These are phyloP conservation scores for Leptinotarsa lineolata DNA, from an alignment of 1,140 invertebrate genomes.

Conservation along the genomic window DNA sequence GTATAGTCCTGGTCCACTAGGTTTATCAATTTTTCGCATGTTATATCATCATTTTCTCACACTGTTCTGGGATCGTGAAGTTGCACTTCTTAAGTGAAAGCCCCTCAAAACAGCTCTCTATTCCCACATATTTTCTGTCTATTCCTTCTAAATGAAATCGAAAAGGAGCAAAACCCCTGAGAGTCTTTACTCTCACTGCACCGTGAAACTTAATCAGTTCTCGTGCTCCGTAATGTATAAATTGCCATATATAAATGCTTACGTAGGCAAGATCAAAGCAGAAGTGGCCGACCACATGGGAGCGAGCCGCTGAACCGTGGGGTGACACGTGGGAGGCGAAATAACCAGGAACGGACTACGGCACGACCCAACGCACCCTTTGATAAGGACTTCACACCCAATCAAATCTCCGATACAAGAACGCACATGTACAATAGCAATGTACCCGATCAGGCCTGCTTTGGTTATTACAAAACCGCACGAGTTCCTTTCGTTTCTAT, in stretches of 20 bases:
- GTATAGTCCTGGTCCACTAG: too few species aligned
- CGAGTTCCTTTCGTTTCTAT: background rate
- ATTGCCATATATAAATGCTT: conserved; percentile 10
- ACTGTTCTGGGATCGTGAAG: too few species aligned
- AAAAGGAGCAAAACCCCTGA: too few species aligned
- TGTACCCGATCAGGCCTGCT: background rate
- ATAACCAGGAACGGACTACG: conserved; percentile 12
- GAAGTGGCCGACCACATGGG: conserved; percentile 14
- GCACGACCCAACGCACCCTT: conserved; percentile 13
- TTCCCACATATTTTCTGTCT: too few species aligned
- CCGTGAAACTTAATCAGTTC: too few species aligned
- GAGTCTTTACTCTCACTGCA: too few species aligned
- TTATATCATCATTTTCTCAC: too few species aligned
- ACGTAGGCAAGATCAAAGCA: conserved; percentile 19
- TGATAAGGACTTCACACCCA: conserved; percentile 14
- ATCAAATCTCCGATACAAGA: conserved; percentile 1
- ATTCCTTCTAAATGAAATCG: too few species aligned
- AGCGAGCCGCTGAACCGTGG: background rate
- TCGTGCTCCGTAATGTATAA: background rate
- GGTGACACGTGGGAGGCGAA: background rate
- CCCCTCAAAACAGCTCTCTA: too few species aligned
- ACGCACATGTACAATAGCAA: background rate
- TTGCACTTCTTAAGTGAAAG: too few species aligned
- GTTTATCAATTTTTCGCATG: too few species aligned
- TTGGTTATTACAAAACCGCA: background rate